Percentiles rank a stretch among this genome's conserved stretches.
Evolutionary conservation across 2,113 vertebrate genomes (phyloP).

Genomic region (Megaceryle maxima): DNA sequence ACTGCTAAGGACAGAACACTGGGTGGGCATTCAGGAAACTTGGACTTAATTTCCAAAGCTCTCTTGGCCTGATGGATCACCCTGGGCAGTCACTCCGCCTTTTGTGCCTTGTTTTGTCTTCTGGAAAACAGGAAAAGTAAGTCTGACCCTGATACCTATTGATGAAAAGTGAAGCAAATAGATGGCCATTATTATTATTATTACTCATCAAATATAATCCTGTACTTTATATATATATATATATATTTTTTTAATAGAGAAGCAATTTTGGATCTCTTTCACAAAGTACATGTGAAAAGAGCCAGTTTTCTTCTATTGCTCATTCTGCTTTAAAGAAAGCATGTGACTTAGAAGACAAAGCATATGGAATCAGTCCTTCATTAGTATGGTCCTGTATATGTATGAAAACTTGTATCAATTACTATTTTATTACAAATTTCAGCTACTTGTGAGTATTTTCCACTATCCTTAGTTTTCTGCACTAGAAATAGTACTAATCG

Average conservation of each 20-base stretch:
- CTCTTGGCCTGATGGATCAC: background rate
- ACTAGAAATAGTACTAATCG: background rate
- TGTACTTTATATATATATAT: background rate
- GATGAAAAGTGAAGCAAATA: background rate
- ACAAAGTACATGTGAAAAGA: background rate
- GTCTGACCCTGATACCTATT: background rate
- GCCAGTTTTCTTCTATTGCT: background rate
- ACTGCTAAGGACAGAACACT: background rate
- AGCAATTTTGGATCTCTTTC: background rate
- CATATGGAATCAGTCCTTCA: background rate
- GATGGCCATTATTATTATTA: background rate
- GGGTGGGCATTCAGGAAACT: slow-evolving; percentile 7
- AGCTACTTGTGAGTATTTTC: background rate
- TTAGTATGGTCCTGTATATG: background rate
- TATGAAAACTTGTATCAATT: background rate
- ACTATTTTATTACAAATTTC: background rate
- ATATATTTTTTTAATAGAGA: background rate
- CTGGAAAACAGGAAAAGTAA: background rate
- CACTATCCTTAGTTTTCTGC: background rate
- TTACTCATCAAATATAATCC: background rate
- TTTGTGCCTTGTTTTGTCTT: background rate
- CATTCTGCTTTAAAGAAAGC: background rate
- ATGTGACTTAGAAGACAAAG: background rate
- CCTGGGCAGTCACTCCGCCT: background rate
- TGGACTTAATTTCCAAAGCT: slow-evolving; percentile 4